Evolutionary conservation across 2,888 invertebrate genomes (phyloP).

Genomic region (Aquatica leii): DNA sequence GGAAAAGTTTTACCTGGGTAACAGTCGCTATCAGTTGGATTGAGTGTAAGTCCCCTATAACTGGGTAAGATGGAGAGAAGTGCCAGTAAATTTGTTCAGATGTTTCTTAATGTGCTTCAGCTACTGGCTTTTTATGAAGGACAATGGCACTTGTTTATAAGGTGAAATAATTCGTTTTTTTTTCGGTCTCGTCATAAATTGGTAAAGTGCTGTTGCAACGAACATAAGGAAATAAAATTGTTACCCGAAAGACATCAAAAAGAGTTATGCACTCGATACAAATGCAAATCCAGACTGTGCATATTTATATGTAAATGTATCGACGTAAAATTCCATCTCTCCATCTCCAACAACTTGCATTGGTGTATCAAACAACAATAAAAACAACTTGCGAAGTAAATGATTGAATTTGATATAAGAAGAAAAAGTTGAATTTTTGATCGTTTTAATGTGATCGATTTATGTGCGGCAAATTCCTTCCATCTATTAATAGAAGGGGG

Average conservation of each 20-base stretch:
- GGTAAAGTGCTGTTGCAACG: conserved; percentile 20
- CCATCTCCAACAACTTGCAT: neutral
- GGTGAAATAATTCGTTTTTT: conserved; percentile 2
- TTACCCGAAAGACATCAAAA: conserved; percentile 33
- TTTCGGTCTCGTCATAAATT: conserved; percentile 19
- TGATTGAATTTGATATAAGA: neutral
- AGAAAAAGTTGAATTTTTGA: neutral
- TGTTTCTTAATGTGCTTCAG: conserved; percentile 8
- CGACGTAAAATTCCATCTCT: conserved; percentile 20
- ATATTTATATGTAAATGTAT: conserved; percentile 42
- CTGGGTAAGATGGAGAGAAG: conserved; percentile 10
- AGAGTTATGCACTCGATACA: conserved; percentile 40
- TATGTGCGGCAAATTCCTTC: neutral
- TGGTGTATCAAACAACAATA: conserved; percentile 18
- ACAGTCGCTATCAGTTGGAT: conserved; percentile 14
- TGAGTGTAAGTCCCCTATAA: conserved; percentile 12
- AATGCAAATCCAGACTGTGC: conserved; percentile 38
- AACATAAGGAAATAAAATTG: conserved; percentile 31
- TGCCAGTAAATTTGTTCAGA: conserved; percentile 16
- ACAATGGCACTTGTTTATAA: neutral
- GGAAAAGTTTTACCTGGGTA: conserved; percentile 11
- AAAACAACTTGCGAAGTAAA: conserved; percentile 4
- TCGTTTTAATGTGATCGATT: conserved; percentile 9
- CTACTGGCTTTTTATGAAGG: conserved; percentile 4
- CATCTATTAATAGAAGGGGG: conserved; percentile 6